Evolutionary conservation across 2,888 invertebrate genomes (phyloP), one percentile per base, ranked within the genome.

Genomic region (Lymantria dispar): DNA sequence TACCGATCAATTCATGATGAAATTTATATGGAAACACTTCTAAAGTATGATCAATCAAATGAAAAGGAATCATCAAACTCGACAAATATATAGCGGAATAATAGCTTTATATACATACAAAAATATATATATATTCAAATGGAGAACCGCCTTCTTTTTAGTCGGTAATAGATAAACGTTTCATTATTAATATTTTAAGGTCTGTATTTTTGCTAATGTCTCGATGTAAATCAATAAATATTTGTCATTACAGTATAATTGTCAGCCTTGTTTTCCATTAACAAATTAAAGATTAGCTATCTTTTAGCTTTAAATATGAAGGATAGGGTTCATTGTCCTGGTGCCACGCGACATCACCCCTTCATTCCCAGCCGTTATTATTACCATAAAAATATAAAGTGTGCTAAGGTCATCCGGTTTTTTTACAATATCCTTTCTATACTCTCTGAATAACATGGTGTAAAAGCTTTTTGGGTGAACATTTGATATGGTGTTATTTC

Each of bases 261-360:
- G n/a, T 3, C 12, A 12, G n/a, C 7, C 38, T 38, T 12, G 11
- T 3, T 38, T 40, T 60, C 64, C 56, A 67, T 63, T 58, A 60
- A 48, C 46, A 42, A 46, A 66, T 67, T 60, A 60, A 52, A 63
- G 46, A 58, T 65, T 38, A 43, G 12, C 29, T 2, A 30, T 5
- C n/a, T 54, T 45, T 50, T 2, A 30, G 7, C n/a, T 54, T 45
- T 50, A 64, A 64, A 60, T 56, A 50, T 22, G 60, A 62, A 56
- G 58, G 47, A 49, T 53, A 56, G 68, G 64, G 88, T 85, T 88
- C 88, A 89, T 83, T 66, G 87, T 67, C 82, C 89, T 62, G 61
- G 52, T 67, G 84, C 83, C 87, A 86, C 87, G 84, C 85, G 85
- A 76, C 83, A 45, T 45, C 61, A 64, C 22, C 73, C 84, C 76